Evolutionary conservation across 2,797 vertebrate genomes (phyloP).

Genomic region (Gadopsis bispinosus): DNA sequence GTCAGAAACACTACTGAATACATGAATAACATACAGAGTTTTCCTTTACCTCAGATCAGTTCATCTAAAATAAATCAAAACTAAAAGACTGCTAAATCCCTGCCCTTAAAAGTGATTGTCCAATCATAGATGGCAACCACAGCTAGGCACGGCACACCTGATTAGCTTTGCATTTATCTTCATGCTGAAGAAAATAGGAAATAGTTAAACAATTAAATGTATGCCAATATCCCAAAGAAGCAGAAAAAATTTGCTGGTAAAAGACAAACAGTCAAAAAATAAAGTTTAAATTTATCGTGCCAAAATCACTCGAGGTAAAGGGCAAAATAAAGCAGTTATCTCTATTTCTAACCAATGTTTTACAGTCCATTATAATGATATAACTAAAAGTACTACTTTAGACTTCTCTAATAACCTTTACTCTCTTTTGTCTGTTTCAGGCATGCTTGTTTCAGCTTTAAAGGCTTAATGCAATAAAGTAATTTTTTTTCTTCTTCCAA

Average conservation of each 20-base stretch:
- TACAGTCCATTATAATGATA: not conserved
- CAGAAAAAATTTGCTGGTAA: not conserved
- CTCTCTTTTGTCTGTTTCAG: not conserved
- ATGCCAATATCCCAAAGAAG: not conserved
- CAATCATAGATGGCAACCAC: not conserved
- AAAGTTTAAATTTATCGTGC: not conserved
- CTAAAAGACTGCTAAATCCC: too few species aligned
- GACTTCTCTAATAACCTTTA: not conserved
- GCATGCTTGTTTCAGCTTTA: too few species aligned
- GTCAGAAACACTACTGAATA: not conserved
- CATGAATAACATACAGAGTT: not conserved
- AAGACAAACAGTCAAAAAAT: not conserved
- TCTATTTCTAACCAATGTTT: not conserved
- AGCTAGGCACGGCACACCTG: not conserved
- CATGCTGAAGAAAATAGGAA: not conserved
- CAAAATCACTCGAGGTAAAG: not conserved
- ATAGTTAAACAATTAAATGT: not conserved
- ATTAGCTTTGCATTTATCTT: constrained; percentile 4
- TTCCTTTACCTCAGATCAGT: not conserved
- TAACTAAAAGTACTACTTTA: not conserved
- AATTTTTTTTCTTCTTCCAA: not conserved
- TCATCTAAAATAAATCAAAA: not conserved
- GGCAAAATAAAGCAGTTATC: not conserved
- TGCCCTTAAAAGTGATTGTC: not conserved
- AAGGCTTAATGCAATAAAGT: constrained; percentile 14